Conservation (phyloP, 2,113 vertebrate species). For the Accipiter cooperii region DNA sequence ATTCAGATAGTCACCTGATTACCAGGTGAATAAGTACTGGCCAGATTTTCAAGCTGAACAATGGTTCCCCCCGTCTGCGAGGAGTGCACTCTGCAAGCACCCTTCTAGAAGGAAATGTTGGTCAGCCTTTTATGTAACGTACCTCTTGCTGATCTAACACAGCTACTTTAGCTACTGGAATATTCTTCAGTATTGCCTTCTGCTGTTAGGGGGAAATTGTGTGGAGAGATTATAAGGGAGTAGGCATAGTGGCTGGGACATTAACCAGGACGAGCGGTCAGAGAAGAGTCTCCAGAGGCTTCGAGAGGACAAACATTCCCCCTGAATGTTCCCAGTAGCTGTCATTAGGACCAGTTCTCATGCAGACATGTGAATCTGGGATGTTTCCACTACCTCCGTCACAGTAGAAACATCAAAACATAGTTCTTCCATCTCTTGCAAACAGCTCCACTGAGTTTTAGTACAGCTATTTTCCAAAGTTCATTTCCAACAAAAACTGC, state of each 20-base stretch:
- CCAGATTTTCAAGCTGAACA: not conserved
- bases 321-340: not conserved
- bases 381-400: not conserved
- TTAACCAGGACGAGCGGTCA: not conserved
- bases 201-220: not conserved
- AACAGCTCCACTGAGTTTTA: not conserved
- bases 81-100: not conserved
- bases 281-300: not conserved
- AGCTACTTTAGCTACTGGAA: not conserved
- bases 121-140: not conserved
- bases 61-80: not conserved
- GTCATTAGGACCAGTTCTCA: rapidly evolving
- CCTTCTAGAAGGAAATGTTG: not conserved
- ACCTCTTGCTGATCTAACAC: not conserved
- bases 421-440: not conserved
- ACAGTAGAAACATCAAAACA: not conserved
- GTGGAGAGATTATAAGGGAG: not conserved
- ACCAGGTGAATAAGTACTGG: not conserved
- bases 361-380: not conserved
- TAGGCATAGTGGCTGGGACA: not conserved
- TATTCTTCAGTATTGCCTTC: not conserved
- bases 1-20: not conserved
- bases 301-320: not conserved
- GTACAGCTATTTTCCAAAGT: not conserved
- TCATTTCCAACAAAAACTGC: not conserved